These are phyloP conservation scores for Lottia gigantea DNA, from an alignment of 2,888 invertebrate species.

Conservation along the genomic window DNA sequence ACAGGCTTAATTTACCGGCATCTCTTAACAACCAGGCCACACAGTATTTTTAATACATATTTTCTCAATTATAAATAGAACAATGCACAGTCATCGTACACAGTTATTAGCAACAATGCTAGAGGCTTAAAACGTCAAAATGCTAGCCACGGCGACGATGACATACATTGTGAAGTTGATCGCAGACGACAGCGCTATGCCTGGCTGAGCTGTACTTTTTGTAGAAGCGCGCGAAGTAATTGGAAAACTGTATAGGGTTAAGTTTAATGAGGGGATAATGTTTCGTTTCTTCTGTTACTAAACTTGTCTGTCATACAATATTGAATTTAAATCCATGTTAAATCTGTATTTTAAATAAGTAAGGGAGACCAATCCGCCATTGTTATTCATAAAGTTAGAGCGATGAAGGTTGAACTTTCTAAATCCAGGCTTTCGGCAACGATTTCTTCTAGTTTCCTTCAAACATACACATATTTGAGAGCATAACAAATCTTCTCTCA, in stretches of 20 bases:
- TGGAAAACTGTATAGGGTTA: slow-evolving; percentile 7
- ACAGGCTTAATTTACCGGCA: slow-evolving; percentile 11
- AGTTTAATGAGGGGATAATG: slow-evolving; percentile 1
- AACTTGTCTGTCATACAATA: slow-evolving; percentile 5
- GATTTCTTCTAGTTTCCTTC: too few relatives aligned
- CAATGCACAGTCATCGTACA: slow-evolving; percentile 11
- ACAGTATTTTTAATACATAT: slow-evolving; percentile 4
- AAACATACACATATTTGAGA: too few relatives aligned
- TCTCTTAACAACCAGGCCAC: not conserved
- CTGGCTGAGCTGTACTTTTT: not conserved
- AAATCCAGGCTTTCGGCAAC: too few relatives aligned
- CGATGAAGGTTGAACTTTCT: too few relatives aligned
- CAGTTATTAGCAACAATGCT: slow-evolving; percentile 4
- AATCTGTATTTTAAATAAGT: too few relatives aligned
- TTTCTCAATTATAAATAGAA: slow-evolving; percentile 9
- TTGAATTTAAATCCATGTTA: not conserved
- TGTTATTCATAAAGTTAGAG: too few relatives aligned
- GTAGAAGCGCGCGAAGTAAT: slow-evolving; percentile 7
- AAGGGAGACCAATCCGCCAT: too few relatives aligned
- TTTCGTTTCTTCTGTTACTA: slow-evolving; percentile 4
- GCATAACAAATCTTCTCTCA: too few relatives aligned
- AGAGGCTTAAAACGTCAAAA: slow-evolving; percentile 10
- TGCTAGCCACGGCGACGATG: slow-evolving; percentile 1
- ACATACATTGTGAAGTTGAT: not conserved
- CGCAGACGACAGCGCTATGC: not conserved